Base-by-base conservation (phyloP, 2,888 invertebrate genomes). In the Cataglyphis livida region DNA sequence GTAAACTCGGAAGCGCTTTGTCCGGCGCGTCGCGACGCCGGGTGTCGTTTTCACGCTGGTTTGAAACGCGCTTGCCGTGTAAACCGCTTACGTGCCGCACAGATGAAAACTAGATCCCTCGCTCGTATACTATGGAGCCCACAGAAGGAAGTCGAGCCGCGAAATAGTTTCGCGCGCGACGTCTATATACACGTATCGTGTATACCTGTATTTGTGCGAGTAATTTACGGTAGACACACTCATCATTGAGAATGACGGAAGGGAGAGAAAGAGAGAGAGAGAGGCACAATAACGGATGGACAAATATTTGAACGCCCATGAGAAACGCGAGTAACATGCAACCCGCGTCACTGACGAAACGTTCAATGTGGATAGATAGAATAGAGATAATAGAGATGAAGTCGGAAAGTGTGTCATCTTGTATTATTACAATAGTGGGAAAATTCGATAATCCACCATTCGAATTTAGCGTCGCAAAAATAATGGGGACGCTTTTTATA, bases 291-390 rank as follows among this genome's bases (percentile, higher is more conserved):
- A 89, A 87, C 88, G 83, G 78, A 85, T 87, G 75, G 85, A 83
- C 83, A 90, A 90, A 90, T 90, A 89, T 90, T 90, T 90, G 84
- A 85, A 76, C 74, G 64, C n/a, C 66, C 85, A 85, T 88, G 85
- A 82, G 90, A 87, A 85, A 83, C 82, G 81, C 62, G 71, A 74
- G 82, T 71, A 83, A 66, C 32, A 71, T 75, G 79, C 85, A 85
- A 85, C 76, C 78, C 35, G 66, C 15, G 86, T 87, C 64, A 54
- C 57, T 86, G 83, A 81, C 84, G 84, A 84, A 84, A 86, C 64
- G 79, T 83, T 64, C 15, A 59, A 41, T 59, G 32, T 32, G n/a
- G n/a, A 68, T 57, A 21, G 32, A 61, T 3, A 25, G 35, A 65
- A 65, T 18, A 51, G 21, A 66, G 76, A 78, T 68, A 78, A 57